Evolutionary conservation across 2,113 vertebrate genomes (phyloP), one percentile per base, ranked within the genome.

Genomic region (Microtus richardsoni): DNA sequence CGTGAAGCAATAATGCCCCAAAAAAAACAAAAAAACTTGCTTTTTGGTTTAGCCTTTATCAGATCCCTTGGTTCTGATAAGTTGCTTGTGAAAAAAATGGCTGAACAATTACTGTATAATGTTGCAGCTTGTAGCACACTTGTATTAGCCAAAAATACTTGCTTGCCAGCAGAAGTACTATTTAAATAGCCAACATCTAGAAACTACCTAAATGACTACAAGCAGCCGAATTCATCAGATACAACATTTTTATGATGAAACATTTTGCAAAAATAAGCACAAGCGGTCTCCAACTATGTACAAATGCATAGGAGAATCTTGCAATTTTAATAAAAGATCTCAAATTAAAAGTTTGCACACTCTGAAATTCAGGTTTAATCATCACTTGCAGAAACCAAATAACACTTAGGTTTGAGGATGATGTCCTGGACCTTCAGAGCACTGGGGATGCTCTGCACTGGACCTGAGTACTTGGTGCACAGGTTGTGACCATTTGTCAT

Each of bases 241-340:
- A 88, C 12, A 26, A 94, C 44, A 74, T 92, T 83, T 41, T 96
- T 73, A 96, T 28, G 49, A 2, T 82, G 79, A 96, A 85, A 95
- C 79, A 68, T 33, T 93, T 52, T 71, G n/a, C 16, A 58, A 12
- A 71, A 94, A 87, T 79, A 80, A 79, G 7, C 79, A 82, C 70
- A 30, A 82, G 21, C 49, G 60, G 3, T 93, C 78, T 92, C 36
- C 26, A 14, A 0, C 30, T 86, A 58, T 24, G 64, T 19, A 73
- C 16, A 77, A 82, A 97, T 77, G 3, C 92, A 71, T 89, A 16
- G 73, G 78, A 89, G 66, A 90, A 47, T 89, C 58, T 70, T 49
- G 86, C 33, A 44, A 85, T 52, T 44, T 91, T 36, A 95, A 28
- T 71, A 70, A 88, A 64, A 88, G 79, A 74, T 66, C 22, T 26